Evolutionary conservation across 2,797 vertebrate genomes (phyloP), one percentile per base, ranked within the genome.

Genomic region (Sternotherus odoratus): DNA sequence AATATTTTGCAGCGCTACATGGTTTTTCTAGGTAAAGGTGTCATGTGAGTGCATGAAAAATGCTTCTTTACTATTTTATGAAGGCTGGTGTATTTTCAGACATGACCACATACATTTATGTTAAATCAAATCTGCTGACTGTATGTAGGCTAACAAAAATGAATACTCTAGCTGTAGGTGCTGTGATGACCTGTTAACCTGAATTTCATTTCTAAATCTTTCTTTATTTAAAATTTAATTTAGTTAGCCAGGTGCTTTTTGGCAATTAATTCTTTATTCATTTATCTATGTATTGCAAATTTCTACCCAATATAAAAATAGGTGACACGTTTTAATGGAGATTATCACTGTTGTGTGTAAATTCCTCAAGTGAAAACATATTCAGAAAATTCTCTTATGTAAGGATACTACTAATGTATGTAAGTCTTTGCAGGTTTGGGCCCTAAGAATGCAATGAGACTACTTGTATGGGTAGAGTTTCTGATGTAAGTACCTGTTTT

Each of bases 191-290:
- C 86, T 92, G 69, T 93, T 95, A 95, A 93, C 90, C 90, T 94
- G 88, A 92, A 97, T 97, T 96, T 95, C 1, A 86, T 93, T 96
- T 92, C 77, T 96, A 94, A 93, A 80, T 89, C 36, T 92, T 95
- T 92, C 86, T 89, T 77, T 88, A 84, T 79, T 96, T 95, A 91
- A 95, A 96, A 74, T 78, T 90, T 85, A 91, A 90, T 96, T 91
- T 83, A 50, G 13, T 77, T 94, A 82, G 82, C 84, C 89, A 86
- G 57, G 63, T 81, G 81, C 2, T 6, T 7, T 87, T 8, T 15
- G 39, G 43, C 46, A 81, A 80, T 91, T 95, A 82, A 83, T 91
- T 92, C n/a, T 88, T 93, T 91, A 83, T 93, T 91, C 92, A 89
- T 96, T 93, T 90, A 49, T n/a, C 19, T 81, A 2, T 90, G 83